A percentile compares a stretch with the other conserved stretches of the same genome.
These are phyloP conservation scores for Holothuria glaberrima DNA, from an alignment of 35 echinoderm and acorn worm species.

Conservation along the genomic window DNA sequence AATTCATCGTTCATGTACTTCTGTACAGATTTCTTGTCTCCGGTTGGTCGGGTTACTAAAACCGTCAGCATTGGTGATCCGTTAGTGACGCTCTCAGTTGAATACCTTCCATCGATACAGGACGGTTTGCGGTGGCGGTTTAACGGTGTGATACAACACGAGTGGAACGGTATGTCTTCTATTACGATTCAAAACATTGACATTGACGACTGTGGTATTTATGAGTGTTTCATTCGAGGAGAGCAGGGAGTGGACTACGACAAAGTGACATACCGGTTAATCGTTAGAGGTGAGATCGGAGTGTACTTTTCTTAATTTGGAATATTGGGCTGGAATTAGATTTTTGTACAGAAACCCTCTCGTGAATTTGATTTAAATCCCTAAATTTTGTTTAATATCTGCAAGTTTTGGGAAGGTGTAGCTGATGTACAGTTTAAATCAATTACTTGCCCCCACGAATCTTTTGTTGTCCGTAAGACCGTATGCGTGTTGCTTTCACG, in stretches of 20 bases:
- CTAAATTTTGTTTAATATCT: too few relatives aligned
- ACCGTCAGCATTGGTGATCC: background rate
- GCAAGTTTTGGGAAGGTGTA: too few relatives aligned
- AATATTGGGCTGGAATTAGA: too few relatives aligned
- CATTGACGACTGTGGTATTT: constrained; percentile 1
- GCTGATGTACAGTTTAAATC: too few relatives aligned
- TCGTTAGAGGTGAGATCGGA: constrained; percentile 3
- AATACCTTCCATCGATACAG: too few relatives aligned
- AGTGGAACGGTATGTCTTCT: background rate
- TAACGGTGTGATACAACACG: background rate
- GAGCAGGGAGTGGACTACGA: background rate
- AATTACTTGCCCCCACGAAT: too few relatives aligned
- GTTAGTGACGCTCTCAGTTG: background rate
- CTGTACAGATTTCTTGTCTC: background rate
- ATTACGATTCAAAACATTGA: background rate
- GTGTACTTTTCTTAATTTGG: too few relatives aligned
- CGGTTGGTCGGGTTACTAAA: constrained; percentile 17
- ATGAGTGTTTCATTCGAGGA: constrained; percentile 22
- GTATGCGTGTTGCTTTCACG: too few relatives aligned
- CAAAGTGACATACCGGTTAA: background rate
- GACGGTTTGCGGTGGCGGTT: background rate
- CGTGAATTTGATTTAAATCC: too few relatives aligned
- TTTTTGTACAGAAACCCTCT: too few relatives aligned
- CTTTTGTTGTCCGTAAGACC: too few relatives aligned
- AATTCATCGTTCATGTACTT: too few relatives aligned